phyloP scores from a whole-genome alignment of 92 coral and sea anemone genomes.

The Blastomussa wellsi region DNA sequence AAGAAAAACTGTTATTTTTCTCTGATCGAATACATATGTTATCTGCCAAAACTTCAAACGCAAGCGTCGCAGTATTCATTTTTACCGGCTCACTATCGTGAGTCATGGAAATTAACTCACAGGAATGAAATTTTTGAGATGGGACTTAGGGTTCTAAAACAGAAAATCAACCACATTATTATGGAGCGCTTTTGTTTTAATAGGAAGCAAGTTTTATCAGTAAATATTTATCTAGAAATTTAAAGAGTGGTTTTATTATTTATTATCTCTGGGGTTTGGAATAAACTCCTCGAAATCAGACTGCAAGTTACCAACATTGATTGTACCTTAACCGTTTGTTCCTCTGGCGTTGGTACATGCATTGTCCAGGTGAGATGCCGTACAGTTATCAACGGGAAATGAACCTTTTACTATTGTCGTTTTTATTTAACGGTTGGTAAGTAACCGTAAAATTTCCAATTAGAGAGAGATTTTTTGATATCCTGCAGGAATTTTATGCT shows the following conservation, averaged over 20 bases:
- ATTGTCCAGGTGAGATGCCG: background rate
- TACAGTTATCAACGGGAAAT: too few relatives aligned
- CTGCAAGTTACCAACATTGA: background rate
- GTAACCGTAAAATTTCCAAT: background rate
- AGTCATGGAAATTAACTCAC: too few relatives aligned
- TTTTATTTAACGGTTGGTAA: constrained; percentile 2
- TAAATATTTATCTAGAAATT: background rate
- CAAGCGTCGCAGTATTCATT: too few relatives aligned
- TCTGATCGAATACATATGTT: too few relatives aligned
- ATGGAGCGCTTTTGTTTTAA: background rate
- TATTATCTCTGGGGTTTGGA: background rate
- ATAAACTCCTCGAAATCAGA: background rate
- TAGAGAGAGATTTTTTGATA: background rate
- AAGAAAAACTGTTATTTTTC: background rate
- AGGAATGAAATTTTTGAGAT: background rate
- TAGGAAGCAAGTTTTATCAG: background rate
- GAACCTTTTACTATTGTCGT: background rate
- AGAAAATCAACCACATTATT: background rate
- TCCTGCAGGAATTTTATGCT: background rate
- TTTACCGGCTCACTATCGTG: too few relatives aligned
- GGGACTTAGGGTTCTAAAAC: background rate
- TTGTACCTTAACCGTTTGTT: background rate
- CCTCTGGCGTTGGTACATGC: background rate
- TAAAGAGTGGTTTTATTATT: background rate
- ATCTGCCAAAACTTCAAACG: too few relatives aligned